Evolutionary conservation across 1,140 invertebrate genomes (phyloP).

Genomic region (Phymastichus coffea): DNA sequence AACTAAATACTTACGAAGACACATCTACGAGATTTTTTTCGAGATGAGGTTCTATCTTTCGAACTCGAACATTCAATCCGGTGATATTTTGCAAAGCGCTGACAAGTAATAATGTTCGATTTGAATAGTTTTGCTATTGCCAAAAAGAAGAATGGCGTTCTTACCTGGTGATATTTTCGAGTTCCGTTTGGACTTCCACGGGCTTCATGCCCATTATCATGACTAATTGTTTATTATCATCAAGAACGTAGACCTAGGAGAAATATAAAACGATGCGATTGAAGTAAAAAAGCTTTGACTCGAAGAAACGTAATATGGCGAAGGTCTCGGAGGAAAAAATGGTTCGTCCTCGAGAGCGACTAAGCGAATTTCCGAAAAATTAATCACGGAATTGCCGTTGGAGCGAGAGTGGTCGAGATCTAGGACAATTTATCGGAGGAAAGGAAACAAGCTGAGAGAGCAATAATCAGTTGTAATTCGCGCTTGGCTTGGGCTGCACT

Average conservation of each 20-base stretch:
- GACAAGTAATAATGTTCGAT: conserved; percentile 8
- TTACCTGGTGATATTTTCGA: conserved; percentile 69
- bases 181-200: conserved; percentile 69
- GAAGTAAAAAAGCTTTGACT: no score
- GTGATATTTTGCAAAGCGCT: conserved; percentile 70
- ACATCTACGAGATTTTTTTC: conserved; percentile 62
- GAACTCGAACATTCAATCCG: conserved; percentile 73
- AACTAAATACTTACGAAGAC: conserved; percentile 67
- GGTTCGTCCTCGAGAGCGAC: no score
- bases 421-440: no score
- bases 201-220: conserved; percentile 75
- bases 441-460: no score
- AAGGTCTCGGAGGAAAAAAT: no score
- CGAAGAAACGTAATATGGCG: no score
- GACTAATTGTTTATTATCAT: conserved; percentile 77
- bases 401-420: no score
- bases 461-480: no score
- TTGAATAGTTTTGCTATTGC: background rate
- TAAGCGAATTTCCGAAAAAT: no score
- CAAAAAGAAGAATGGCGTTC: conserved; percentile 30
- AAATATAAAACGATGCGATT: conserved; percentile 7
- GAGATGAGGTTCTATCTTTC: conserved; percentile 74
- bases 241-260: conserved; percentile 74
- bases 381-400: no score
- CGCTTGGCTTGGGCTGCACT: no score